Evolutionary conservation across 1,140 invertebrate species (phyloP).

Genomic region (Zaprionus ghesquierei): DNA sequence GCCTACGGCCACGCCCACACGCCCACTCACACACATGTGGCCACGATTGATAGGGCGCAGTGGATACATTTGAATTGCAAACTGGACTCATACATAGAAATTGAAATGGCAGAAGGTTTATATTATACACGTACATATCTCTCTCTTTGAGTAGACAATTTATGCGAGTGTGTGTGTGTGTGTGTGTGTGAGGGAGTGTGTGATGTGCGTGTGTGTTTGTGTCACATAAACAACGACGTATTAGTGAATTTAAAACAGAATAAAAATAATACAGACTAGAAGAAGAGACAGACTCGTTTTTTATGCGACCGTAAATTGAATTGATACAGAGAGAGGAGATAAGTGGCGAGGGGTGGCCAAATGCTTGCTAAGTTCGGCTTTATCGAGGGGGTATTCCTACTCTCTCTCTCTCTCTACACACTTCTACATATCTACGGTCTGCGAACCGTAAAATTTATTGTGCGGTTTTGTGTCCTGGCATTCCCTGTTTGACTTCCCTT

Average conservation of each 20-base stretch:
- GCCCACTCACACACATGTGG: constrained; percentile 27
- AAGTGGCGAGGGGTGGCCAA: constrained; percentile 43
- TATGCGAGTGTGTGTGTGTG: constrained; percentile 30
- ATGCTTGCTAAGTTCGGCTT: constrained; percentile 68
- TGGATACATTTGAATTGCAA: constrained; percentile 64
- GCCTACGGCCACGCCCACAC: constrained; percentile 12
- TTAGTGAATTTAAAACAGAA: constrained; percentile 69
- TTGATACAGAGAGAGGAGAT: constrained; percentile 35
- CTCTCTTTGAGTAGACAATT: constrained; percentile 42
- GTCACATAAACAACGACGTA: constrained; percentile 61
- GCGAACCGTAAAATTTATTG: constrained; percentile 68
- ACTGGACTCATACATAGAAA: constrained; percentile 64
- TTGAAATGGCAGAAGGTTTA: constrained; percentile 63
- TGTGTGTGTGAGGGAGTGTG: constrained; percentile 18
- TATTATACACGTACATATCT: constrained; percentile 23
- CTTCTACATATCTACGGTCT: no score
- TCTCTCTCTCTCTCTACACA: no score
- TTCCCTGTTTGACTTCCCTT: not conserved
- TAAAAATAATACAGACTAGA: constrained; percentile 35
- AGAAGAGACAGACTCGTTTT: constrained; percentile 25
- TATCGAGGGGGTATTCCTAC: no score
- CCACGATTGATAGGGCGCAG: constrained; percentile 44
- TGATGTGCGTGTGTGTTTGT: constrained; percentile 23
- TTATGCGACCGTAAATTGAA: constrained; percentile 65
- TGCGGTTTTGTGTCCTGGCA: constrained; percentile 39